Percentiles rank a stretch among this genome's conserved stretches.
Conservation (phyloP, 2,113 vertebrate genomes). For the Oreochromis tanganicae region DNA sequence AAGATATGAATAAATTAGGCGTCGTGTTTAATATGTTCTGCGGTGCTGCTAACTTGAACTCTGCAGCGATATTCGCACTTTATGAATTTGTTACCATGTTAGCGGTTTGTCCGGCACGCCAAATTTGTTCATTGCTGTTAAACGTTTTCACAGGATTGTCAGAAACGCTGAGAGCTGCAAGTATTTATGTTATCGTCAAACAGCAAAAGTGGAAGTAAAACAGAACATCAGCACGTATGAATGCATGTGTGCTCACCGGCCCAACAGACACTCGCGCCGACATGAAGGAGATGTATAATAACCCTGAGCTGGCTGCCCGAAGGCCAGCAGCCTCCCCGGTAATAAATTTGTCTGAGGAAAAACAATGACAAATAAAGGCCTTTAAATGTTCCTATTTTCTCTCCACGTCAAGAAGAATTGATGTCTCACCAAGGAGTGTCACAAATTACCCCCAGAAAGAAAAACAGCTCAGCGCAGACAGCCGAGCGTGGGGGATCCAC, state of each 20-base stretch:
- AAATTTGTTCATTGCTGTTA: background rate
- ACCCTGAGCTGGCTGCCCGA: conserved; percentile 5
- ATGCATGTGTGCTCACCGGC: background rate
- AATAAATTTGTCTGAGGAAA: conserved; percentile 56
- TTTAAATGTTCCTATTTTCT: conserved; percentile 67
- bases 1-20: conserved; percentile 16
- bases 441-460: conserved; percentile 60
- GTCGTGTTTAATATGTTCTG: conserved; percentile 25
- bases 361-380: conserved; percentile 64
- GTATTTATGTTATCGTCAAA: background rate
- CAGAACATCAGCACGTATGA: background rate
- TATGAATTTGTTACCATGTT: conserved; percentile 6
- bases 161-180: background rate
- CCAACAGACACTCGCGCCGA: background rate
- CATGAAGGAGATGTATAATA: conserved; percentile 27
- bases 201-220: background rate
- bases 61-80: background rate
- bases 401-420: conserved; percentile 52
- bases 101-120: background rate
- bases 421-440: conserved; percentile 47
- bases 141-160: background rate
- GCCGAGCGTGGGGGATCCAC: conserved; percentile 36
- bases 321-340: conserved; percentile 29
- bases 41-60: conserved; percentile 11
- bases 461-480: conserved; percentile 41